A percentile compares a stretch with the other conserved stretches of the same genome.
Conservation (phyloP, 2,888 invertebrate genomes). For the Gortyna flavago region DNA sequence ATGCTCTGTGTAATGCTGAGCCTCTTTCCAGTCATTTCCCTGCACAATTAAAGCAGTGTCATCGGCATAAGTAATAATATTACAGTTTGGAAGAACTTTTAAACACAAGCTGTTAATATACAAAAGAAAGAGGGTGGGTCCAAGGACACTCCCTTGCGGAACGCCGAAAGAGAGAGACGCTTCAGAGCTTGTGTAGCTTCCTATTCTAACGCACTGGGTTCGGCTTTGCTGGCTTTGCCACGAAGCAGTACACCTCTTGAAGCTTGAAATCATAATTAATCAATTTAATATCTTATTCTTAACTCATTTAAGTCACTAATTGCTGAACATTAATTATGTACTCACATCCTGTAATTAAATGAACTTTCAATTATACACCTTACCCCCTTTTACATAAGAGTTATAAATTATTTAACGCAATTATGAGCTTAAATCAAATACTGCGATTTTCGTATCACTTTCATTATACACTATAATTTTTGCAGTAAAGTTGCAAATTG, state of each 20-base stretch:
- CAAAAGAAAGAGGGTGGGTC: too few relatives aligned
- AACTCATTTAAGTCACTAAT: conserved; percentile 34
- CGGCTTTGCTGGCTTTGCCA: too few relatives aligned
- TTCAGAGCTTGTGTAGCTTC: too few relatives aligned
- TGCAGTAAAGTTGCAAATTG: conserved; percentile 7
- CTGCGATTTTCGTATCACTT: not conserved
- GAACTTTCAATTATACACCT: conserved; percentile 36
- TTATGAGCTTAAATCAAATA: conserved; percentile 26
- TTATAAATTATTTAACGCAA: conserved; percentile 35
- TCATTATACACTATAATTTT: not conserved
- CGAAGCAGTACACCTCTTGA: not conserved
- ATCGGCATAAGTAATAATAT: too few relatives aligned
- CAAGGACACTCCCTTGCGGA: too few relatives aligned
- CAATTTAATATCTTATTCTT: conserved; percentile 29
- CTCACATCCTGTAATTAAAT: conserved; percentile 29
- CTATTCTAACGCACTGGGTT: too few relatives aligned
- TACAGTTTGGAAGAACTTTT: too few relatives aligned
- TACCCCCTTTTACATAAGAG: conserved; percentile 24
- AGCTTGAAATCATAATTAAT: conserved; percentile 13
- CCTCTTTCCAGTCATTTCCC: too few relatives aligned
- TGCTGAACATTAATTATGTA: conserved; percentile 27
- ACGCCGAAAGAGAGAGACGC: too few relatives aligned
- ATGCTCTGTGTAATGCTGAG: too few relatives aligned
- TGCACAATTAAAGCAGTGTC: too few relatives aligned
- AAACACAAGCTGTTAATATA: too few relatives aligned